Evolutionary conservation across 2,797 vertebrate species (phyloP).

Genomic region (Falco rusticolus): DNA sequence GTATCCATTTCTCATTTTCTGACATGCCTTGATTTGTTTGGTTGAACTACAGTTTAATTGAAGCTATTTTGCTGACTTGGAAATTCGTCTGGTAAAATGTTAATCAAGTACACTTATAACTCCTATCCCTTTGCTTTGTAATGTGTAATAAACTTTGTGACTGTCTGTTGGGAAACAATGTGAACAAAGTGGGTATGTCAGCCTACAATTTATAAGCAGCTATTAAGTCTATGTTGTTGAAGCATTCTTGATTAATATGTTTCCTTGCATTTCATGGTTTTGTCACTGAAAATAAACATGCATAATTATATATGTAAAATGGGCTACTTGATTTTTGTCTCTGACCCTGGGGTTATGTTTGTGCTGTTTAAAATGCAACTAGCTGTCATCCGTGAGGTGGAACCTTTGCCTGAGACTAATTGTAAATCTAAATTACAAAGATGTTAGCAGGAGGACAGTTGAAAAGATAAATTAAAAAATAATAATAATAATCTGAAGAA

Average conservation of each 20-base stretch:
- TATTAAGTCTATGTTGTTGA: conserved; percentile 30
- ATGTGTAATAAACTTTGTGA: conserved; percentile 25
- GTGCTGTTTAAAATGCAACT: not conserved
- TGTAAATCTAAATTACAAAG: not conserved
- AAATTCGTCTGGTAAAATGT: not conserved
- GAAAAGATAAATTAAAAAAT: not conserved
- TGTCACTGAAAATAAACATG: conserved; percentile 61
- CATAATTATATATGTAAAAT: conserved; percentile 31
- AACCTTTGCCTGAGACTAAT: not conserved
- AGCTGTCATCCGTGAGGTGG: not conserved
- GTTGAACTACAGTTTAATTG: conserved; percentile 6
- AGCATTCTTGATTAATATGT: conserved; percentile 29
- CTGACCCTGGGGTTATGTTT: not conserved
- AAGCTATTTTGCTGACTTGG: conserved; percentile 3
- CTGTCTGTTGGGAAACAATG: conserved; percentile 35
- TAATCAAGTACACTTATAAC: conserved; percentile 34
- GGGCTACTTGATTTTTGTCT: conserved; percentile 51
- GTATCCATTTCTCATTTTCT: not conserved
- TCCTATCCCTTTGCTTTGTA: not conserved
- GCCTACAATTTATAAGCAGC: conserved; percentile 4
- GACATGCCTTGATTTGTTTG: not conserved
- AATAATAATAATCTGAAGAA: not conserved
- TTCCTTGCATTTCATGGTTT: conserved; percentile 54
- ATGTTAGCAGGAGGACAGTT: not conserved
- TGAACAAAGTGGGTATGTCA: conserved; percentile 27